Evolutionary conservation across 2,113 vertebrate species (phyloP).

Genomic region (Pandion haliaetus): DNA sequence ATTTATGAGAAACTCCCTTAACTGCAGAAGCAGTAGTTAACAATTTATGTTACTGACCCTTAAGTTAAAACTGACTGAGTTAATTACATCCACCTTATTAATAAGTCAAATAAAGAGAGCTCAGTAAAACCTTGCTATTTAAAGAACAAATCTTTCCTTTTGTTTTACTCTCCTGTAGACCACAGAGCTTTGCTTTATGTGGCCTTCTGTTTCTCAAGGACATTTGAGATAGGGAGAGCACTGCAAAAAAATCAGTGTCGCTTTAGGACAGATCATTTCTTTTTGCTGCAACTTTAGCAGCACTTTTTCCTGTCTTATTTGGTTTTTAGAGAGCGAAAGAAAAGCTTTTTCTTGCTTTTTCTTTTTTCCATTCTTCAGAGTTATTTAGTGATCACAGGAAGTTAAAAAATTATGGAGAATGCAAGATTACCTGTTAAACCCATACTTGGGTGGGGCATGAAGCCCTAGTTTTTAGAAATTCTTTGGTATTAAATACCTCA

Average conservation of each 20-base stretch:
- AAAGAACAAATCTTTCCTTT: background rate
- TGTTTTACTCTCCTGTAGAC: background rate
- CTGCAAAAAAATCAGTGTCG: background rate
- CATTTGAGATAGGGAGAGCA: background rate
- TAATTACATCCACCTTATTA: background rate
- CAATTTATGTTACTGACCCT: background rate
- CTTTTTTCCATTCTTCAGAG: background rate
- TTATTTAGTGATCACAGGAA: background rate
- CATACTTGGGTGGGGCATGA: background rate
- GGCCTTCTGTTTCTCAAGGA: background rate
- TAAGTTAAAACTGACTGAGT: background rate
- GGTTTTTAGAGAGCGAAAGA: background rate
- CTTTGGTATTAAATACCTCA: background rate
- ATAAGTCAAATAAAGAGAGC: background rate
- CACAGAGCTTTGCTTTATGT: background rate
- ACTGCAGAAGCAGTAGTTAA: background rate
- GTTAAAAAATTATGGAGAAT: background rate
- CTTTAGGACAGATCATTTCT: background rate
- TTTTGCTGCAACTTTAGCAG: background rate
- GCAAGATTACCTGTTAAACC: background rate
- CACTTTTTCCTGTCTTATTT: background rate
- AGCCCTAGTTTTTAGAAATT: background rate
- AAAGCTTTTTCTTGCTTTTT: background rate
- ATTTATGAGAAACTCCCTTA: background rate
- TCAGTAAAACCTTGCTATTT: background rate